Base-by-base conservation (phyloP, 2,888 invertebrate species). In the Melieria picta region DNA sequence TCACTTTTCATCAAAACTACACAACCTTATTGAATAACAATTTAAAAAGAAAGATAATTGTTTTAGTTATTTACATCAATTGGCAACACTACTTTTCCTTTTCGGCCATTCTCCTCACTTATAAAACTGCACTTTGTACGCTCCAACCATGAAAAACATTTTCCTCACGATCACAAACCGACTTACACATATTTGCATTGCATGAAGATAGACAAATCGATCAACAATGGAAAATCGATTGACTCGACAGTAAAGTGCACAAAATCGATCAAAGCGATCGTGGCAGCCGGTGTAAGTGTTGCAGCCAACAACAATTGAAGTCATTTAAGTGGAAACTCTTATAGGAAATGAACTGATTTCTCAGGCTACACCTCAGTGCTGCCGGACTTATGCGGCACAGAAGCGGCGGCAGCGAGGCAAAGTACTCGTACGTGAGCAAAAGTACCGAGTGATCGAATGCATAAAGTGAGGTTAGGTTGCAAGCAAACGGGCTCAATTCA, bases 371-470 rank as follows among this genome's bases (percentile, higher is more conserved):
- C 16, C 45, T 9, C 62, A 61, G 7, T 62, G 55, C 47, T 30
- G 16, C 62, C 42, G n/a, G n/a, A n/a, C n/a, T n/a, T n/a, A n/a
- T 48, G 58, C 48, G 58, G 30, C 58, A 10, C 47, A 47, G 46
- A 16, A 43, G 56, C 52, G 48, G 7, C 60, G 11, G 61, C 62
- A 69, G 68, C 56, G 16, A n/a, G 10, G 13, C 50, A 65, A 45
- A 46, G 11, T 56, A 55, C 55, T 30, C 30, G 63, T 72, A 80
- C 81, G 81, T 82, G 81, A 77, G 75, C 78, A 72, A 78, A 76
- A 79, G 79, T 76, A 76, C 75, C 13, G 43, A 10, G 56, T 13
- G 56, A 56, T 56, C n/a, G 50, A 48, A 58, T 45, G 30, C 57
- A 13, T 48, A 50, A 57, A 66, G 66, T 58, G 16, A 57, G 47